Evolutionary conservation across 2,888 invertebrate species (phyloP).

Genomic region (Byasa hedistus): DNA sequence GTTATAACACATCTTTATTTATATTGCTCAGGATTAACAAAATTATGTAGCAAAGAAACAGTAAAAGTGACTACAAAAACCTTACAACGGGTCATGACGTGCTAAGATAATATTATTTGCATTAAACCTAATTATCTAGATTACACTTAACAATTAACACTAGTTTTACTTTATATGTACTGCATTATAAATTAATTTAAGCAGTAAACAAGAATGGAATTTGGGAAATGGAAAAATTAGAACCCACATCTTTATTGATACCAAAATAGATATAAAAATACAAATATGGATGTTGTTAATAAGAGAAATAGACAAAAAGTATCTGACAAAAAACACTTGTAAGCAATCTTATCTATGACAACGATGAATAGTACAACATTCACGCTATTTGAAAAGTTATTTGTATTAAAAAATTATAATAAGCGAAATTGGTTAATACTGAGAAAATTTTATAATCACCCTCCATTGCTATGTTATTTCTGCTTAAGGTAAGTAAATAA

Average conservation of each 20-base stretch:
- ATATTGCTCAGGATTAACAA: constrained; percentile 4
- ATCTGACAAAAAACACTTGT: too few relatives aligned
- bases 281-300: too few relatives aligned
- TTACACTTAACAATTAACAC: constrained; percentile 13
- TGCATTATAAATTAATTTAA: not conserved
- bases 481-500: constrained; percentile 1
- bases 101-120: constrained; percentile 30
- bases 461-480: constrained; percentile 4
- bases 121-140: constrained; percentile 24
- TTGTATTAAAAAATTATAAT: too few relatives aligned
- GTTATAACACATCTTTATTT: not conserved
- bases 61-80: constrained; percentile 1
- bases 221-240: too few relatives aligned
- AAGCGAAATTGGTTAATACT: too few relatives aligned
- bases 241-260: too few relatives aligned
- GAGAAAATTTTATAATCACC: not conserved
- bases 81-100: constrained; percentile 1
- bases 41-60: not conserved
- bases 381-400: too few relatives aligned
- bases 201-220: too few relatives aligned
- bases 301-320: too few relatives aligned
- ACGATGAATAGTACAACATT: too few relatives aligned
- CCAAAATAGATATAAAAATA: too few relatives aligned
- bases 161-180: not conserved
- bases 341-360: too few relatives aligned